phyloP scores from a whole-genome alignment of 35 echinoderm and acorn worm genomes.

The Patiria miniata region DNA sequence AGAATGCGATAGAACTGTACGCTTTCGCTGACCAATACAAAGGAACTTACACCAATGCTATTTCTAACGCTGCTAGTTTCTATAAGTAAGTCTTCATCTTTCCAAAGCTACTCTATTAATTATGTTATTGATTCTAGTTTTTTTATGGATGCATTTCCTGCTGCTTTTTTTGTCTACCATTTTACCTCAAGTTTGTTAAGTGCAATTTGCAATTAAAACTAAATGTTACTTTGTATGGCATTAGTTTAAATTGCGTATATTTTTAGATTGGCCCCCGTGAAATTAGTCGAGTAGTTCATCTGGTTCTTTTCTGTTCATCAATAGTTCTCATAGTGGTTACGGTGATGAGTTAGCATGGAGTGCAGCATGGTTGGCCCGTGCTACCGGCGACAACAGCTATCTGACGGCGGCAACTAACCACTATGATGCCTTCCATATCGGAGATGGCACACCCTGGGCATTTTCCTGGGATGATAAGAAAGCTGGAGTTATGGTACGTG shows the following conservation, averaged over 20 bases:
- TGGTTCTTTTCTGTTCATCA: constrained; percentile 44
- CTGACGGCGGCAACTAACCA: background rate
- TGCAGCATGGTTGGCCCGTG: constrained; percentile 66
- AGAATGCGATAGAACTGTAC: constrained; percentile 50
- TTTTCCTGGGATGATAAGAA: constrained; percentile 78
- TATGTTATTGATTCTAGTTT: no score
- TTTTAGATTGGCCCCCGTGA: no score
- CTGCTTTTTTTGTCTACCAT: no score
- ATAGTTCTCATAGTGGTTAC: constrained; percentile 33
- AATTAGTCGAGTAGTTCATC: background rate
- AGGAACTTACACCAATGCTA: constrained; percentile 53
- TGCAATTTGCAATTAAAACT: no score
- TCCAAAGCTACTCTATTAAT: no score
- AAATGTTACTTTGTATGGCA: no score
- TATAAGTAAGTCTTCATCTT: constrained; percentile 51
- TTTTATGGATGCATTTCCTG: no score
- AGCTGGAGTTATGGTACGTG: constrained; percentile 66
- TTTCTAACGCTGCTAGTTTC: constrained; percentile 57
- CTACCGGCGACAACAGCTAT: constrained; percentile 42
- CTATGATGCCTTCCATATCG: constrained; percentile 26
- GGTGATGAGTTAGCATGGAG: constrained; percentile 66
- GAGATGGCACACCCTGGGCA: constrained; percentile 57
- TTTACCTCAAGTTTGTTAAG: no score
- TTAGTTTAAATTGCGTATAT: no score
- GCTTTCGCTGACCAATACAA: constrained; percentile 62